Conservation (phyloP, 2,888 invertebrate species). For the Serrognathus titanus region DNA sequence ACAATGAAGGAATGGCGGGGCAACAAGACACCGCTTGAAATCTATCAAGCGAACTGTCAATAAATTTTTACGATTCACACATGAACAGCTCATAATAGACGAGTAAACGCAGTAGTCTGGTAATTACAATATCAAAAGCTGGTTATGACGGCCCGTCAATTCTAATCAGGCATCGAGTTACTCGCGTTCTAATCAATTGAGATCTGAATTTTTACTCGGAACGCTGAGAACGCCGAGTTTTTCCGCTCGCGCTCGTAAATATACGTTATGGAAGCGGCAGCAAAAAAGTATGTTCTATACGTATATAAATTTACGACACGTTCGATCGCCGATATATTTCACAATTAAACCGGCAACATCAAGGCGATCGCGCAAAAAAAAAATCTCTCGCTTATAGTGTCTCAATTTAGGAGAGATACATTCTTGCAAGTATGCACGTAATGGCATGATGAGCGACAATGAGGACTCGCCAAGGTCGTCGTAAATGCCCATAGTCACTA, state of each 20-base stretch:
- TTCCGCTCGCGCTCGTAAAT: too few relatives aligned
- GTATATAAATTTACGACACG: too few relatives aligned
- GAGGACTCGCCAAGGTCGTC: not conserved
- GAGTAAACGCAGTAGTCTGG: constrained; percentile 30
- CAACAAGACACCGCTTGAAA: not conserved
- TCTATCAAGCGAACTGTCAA: constrained; percentile 8
- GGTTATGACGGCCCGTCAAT: constrained; percentile 35
- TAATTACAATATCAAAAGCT: constrained; percentile 37
- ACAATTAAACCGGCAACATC: constrained; percentile 1
- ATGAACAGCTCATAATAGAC: constrained; percentile 21
- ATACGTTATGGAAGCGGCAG: too few relatives aligned
- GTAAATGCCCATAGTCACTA: not conserved
- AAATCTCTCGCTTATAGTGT: not conserved
- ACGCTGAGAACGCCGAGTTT: too few relatives aligned
- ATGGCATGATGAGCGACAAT: constrained; percentile 2
- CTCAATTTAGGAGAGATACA: constrained; percentile 2
- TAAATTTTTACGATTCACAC: constrained; percentile 22
- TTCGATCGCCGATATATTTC: constrained; percentile 1
- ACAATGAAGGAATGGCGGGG: not conserved
- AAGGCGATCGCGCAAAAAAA: not conserved
- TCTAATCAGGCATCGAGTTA: constrained; percentile 29
- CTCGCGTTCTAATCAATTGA: constrained; percentile 28
- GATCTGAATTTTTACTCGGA: constrained; percentile 29
- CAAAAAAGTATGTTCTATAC: too few relatives aligned
- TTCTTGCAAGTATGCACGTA: not conserved